These are phyloP conservation scores for Gila orcuttii DNA, from an alignment of 2,113 vertebrate species.

Conservation along the genomic window DNA sequence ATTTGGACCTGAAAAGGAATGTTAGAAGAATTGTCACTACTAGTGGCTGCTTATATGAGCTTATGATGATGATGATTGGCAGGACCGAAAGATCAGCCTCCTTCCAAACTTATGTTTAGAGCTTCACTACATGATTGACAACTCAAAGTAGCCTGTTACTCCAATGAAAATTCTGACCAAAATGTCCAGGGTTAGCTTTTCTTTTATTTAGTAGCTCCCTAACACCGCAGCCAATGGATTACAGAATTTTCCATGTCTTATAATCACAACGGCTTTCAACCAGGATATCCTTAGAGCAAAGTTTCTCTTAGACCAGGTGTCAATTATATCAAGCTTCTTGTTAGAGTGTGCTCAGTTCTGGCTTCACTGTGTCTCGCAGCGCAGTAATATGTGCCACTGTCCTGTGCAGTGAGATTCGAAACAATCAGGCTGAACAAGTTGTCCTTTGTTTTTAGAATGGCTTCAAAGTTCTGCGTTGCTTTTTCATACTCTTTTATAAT, in stretches of 20 bases:
- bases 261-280: background rate
- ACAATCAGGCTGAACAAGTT: conserved; percentile 67
- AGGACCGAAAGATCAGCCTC: too few relatives aligned
- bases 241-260: background rate
- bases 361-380: conserved; percentile 69
- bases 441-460: background rate
- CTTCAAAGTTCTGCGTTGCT: background rate
- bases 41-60: too few relatives aligned
- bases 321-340: conserved; percentile 62
- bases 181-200: background rate
- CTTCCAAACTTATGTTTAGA: too few relatives aligned
- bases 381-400: conserved; percentile 71
- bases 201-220: background rate
- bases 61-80: too few relatives aligned
- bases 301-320: background rate
- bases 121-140: too few relatives aligned
- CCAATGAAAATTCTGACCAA: background rate
- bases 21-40: background rate
- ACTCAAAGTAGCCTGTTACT: background rate
- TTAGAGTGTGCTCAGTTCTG: conserved; percentile 40
- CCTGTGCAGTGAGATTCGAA: conserved; percentile 41
- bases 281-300: background rate
- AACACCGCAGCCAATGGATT: background rate
- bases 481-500: conserved; percentile 57
- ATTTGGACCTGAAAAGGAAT: background rate